A percentile compares a stretch with the other conserved stretches of the same genome.
Evolutionary conservation across 2,113 vertebrate species (phyloP).

Genomic region (Erythrocebus patas): DNA sequence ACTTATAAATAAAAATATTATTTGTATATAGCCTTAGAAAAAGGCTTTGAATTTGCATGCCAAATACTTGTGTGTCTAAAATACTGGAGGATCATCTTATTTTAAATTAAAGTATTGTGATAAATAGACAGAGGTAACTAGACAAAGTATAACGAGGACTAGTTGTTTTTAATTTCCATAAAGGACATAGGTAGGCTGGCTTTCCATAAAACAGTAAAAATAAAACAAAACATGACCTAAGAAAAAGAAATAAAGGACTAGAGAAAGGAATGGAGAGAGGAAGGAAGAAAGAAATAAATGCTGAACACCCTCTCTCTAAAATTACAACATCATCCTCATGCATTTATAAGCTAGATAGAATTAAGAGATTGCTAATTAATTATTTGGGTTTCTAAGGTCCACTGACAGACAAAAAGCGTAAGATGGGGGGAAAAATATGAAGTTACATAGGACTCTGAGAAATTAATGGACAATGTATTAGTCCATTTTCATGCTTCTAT

Average conservation of each 20-base stretch:
- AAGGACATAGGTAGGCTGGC: neutral
- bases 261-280: accelerated
- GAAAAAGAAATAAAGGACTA: neutral
- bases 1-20: neutral
- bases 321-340: neutral
- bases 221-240: neutral
- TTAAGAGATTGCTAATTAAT: neutral
- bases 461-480: neutral
- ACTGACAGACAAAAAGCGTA: neutral
- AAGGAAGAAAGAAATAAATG: neutral
- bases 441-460: neutral
- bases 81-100: neutral
- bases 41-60: neutral
- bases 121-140: neutral
- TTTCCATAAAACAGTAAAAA: neutral
- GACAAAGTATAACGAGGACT: neutral
- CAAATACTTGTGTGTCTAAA: neutral
- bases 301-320: neutral
- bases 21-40: neutral
- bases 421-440: neutral
- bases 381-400: neutral
- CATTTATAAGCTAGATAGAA: neutral
- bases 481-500: no score
- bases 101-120: neutral
- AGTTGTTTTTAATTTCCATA: neutral